These are phyloP conservation scores for Nemurella pictetii DNA, from an alignment of 2,888 invertebrate genomes.

Conservation along the genomic window DNA sequence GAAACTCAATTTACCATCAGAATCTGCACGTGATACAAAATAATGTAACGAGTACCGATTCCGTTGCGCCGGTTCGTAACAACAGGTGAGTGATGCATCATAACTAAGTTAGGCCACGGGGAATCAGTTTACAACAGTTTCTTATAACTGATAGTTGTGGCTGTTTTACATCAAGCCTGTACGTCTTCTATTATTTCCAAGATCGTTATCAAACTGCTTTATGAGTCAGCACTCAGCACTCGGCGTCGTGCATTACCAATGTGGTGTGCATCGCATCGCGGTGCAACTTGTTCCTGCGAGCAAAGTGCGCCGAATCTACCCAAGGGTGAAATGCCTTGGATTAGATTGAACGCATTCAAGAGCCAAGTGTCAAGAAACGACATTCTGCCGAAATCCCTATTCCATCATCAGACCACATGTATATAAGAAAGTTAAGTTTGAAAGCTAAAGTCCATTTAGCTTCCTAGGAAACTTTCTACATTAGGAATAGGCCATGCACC, in stretches of 20 bases:
- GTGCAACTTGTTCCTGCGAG: not conserved
- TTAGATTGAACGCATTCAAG: not conserved
- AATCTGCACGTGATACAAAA: conserved; percentile 5
- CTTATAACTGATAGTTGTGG: too few species aligned
- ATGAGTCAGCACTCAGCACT: not conserved
- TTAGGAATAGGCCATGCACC: not conserved
- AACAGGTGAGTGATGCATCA: not conserved
- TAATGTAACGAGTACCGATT: not conserved
- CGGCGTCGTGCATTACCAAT: not conserved
- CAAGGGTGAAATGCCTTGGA: not conserved
- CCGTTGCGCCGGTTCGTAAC: not conserved
- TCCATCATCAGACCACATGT: not conserved
- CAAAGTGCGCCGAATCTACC: not conserved
- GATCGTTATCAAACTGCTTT: not conserved
- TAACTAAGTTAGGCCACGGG: not conserved
- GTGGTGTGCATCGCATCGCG: not conserved
- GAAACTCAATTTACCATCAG: not conserved
- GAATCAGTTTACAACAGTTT: not conserved
- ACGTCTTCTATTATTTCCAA: not conserved
- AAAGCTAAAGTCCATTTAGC: conserved; percentile 16
- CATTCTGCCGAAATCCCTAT: not conserved
- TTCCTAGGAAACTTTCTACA: conserved; percentile 6
- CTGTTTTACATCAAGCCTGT: not conserved
- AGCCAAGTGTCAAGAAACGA: not conserved
- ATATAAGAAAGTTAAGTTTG: not conserved